A percentile compares a stretch with the other conserved stretches of the same genome.
phyloP scores from a whole-genome alignment of 1,140 invertebrate species.

The Drosophila varians region DNA sequence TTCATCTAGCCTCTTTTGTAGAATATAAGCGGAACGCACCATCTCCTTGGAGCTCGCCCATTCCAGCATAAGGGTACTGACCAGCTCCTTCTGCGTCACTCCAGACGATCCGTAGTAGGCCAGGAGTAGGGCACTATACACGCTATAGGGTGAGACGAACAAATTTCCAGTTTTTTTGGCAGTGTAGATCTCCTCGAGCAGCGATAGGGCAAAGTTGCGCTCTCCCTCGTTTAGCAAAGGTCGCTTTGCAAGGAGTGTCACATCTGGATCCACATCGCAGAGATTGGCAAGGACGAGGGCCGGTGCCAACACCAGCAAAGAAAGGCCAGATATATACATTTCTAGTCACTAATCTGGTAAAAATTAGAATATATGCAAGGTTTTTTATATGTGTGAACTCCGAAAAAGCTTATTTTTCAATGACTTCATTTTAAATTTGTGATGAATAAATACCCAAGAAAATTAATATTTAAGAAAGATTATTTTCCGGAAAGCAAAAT shows the following conservation, averaged over 20 bases:
- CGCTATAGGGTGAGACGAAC: constrained; percentile 94
- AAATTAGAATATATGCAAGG: no score
- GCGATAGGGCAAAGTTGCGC: constrained; percentile 88
- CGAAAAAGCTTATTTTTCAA: not conserved
- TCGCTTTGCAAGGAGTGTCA: not conserved
- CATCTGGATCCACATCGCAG: constrained; percentile 18
- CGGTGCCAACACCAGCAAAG: constrained; percentile 26
- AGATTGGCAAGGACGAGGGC: constrained; percentile 25
- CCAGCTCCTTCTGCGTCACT: constrained; percentile 88
- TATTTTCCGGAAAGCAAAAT: no score
- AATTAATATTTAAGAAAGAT: no score
- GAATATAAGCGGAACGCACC: constrained; percentile 87
- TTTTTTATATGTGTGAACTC: not conserved
- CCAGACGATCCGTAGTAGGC: constrained; percentile 91
- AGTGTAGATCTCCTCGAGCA: constrained; percentile 87
- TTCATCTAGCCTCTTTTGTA: constrained; percentile 86
- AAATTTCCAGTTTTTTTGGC: constrained; percentile 88
- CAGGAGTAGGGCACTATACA: constrained; percentile 91
- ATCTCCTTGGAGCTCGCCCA: constrained; percentile 86
- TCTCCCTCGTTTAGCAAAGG: constrained; percentile 87
- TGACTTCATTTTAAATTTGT: not conserved
- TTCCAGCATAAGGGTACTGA: constrained; percentile 85
- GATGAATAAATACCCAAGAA: not conserved
- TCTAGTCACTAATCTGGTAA: not conserved
- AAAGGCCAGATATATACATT: constrained; percentile 29